A percentile compares a stretch with the other conserved stretches of the same genome.
Evolutionary conservation across 2,113 vertebrate species (phyloP).

Genomic region (Cyanoderma ruficeps): DNA sequence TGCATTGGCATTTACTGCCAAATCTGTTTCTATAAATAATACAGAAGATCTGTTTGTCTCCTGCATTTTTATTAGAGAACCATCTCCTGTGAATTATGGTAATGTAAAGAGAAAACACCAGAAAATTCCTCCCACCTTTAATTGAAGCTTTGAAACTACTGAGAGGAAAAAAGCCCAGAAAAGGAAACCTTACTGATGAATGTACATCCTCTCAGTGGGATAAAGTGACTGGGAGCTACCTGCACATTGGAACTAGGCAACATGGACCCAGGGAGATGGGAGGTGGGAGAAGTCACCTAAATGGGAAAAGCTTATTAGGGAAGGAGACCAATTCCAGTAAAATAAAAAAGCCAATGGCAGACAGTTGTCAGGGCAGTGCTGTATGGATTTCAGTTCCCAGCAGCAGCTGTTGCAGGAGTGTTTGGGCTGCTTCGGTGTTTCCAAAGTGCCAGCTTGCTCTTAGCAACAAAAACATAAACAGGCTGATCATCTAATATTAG

Average conservation of each 20-base stretch:
- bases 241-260: not conserved
- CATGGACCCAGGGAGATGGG: not conserved
- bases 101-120: conserved; percentile 6
- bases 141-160: not conserved
- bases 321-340: not conserved
- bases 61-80: not conserved
- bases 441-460: conserved; percentile 68
- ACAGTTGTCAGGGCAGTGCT: conserved; percentile 48
- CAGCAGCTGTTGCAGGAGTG: conserved; percentile 61
- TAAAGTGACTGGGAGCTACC: not conserved
- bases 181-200: not conserved
- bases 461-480: conserved; percentile 76
- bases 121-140: conserved; percentile 3
- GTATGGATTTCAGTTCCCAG: conserved; percentile 26
- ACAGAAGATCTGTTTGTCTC: not conserved
- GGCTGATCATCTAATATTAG: conserved; percentile 68
- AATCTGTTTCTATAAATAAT: conserved; percentile 20
- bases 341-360: conserved; percentile 4
- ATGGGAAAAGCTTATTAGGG: not conserved
- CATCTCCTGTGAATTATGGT: not conserved
- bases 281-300: not conserved
- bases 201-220: not conserved
- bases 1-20: not conserved
- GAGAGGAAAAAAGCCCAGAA: not conserved
- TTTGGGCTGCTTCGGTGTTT: conserved; percentile 58